A percentile compares a stretch with the other conserved stretches of the same genome.
Evolutionary conservation across 1,140 invertebrate species (phyloP).

Genomic region (Drosophila cardini): DNA sequence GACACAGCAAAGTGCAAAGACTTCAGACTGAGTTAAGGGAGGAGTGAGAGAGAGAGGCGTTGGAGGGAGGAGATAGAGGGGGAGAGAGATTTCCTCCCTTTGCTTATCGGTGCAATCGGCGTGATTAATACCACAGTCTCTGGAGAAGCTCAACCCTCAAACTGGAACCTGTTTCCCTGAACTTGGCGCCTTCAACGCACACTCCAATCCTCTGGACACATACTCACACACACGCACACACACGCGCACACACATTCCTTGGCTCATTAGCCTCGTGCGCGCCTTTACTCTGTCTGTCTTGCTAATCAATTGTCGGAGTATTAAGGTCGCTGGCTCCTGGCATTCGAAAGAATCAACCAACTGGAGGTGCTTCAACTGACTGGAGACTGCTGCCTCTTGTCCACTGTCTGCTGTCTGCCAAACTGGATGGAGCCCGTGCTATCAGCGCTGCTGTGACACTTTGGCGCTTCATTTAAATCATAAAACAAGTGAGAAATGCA

Average conservation of each 20-base stretch:
- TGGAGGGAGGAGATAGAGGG: neutral
- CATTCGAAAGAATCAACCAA: neutral
- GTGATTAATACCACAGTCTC: constrained; percentile 66
- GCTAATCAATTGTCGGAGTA: constrained; percentile 78
- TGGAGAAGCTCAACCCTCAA: constrained; percentile 5
- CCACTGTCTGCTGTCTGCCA: neutral
- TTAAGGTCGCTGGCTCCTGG: constrained; percentile 62
- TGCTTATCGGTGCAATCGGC: constrained; percentile 60
- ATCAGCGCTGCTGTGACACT: constrained; percentile 63
- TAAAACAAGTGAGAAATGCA: constrained; percentile 55
- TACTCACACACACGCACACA: constrained; percentile 7
- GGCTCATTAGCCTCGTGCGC: constrained; percentile 69
- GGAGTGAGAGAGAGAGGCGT: neutral
- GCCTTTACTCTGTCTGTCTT: constrained; percentile 56
- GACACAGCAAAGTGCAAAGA: constrained; percentile 63
- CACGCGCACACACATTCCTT: constrained; percentile 17
- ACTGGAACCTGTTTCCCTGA: constrained; percentile 58
- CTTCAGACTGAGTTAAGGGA: neutral
- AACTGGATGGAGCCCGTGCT: constrained; percentile 24
- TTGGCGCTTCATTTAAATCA: constrained; percentile 74
- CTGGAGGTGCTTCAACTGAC: neutral
- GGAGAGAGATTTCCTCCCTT: neutral
- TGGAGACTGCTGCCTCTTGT: neutral
- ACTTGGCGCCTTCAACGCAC: constrained; percentile 64
- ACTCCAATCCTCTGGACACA: constrained; percentile 40